Evolutionary conservation across 2,888 invertebrate genomes (phyloP).

Genomic region (Latrodectus elegans): DNA sequence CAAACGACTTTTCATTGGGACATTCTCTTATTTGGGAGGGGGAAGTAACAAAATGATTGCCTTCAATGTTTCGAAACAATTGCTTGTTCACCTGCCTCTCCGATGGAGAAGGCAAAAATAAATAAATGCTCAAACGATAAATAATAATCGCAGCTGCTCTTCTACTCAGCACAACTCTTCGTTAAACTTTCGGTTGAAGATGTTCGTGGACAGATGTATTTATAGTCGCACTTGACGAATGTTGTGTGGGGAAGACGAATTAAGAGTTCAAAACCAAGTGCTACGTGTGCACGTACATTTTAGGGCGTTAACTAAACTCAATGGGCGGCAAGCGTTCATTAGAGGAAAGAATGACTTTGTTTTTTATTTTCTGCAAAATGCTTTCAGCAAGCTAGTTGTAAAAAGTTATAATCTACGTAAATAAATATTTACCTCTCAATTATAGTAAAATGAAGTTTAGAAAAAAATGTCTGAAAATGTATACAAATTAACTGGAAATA

Average conservation of each 20-base stretch:
- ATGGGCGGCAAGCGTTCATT: no score
- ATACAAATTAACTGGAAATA: no score
- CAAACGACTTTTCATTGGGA: no score
- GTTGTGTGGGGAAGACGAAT: slow-evolving; percentile 51
- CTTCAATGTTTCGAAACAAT: neutral
- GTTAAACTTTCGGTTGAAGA: neutral
- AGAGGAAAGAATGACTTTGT: no score
- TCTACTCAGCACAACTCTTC: slow-evolving; percentile 22
- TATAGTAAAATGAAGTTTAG: no score
- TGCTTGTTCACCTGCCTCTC: neutral
- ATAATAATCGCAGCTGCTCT: slow-evolving; percentile 61
- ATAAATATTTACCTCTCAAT: no score
- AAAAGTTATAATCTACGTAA: no score
- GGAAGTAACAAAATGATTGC: no score
- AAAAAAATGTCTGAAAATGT: no score
- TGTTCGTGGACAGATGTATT: slow-evolving; percentile 40
- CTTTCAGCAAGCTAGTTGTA: no score
- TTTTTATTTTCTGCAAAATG: no score
- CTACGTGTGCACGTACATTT: slow-evolving; percentile 44
- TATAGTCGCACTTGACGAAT: slow-evolving; percentile 61
- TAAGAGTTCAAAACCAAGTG: slow-evolving; percentile 29
- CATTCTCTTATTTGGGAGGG: no score
- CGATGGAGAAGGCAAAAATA: slow-evolving; percentile 33
- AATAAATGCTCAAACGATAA: slow-evolving; percentile 45
- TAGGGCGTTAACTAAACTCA: neutral